Evolutionary conservation across 2,888 invertebrate species (phyloP), one percentile per base, ranked within the genome.

Genomic region (Nebria brevicollis): DNA sequence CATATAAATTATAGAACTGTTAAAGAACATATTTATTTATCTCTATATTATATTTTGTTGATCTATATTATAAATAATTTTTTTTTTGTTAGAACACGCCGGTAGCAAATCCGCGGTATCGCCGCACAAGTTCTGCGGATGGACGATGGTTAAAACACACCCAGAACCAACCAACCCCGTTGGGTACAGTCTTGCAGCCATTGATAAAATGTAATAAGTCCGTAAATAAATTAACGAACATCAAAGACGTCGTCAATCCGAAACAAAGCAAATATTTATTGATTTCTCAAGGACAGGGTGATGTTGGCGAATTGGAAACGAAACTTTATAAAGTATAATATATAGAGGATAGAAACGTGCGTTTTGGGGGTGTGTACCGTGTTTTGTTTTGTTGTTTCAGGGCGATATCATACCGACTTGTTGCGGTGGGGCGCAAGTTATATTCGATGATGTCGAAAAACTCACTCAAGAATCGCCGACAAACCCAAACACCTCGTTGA

Each of bases 381-480:
- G 20, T 15, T 15, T 13, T 3, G 66, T 2, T 66, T 34, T 34
- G 1, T 34, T 34, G 34, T 68, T 68, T 20, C 15, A 77, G 74
- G 85, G 95, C 13, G 97, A 98, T 87, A 95, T 99, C 2, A 92
- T 98, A 1, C 97, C 97, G 0, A 99, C 99, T 0, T 94, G 95
- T 81, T 96, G 97, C 1, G 99, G 99, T 0, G 99, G 99, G 0
- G 96, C 98, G 0, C 97, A 98, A 86, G 95, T 99, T 0, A 94
- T 98, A 41, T 98, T 99, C 87, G 95, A 96, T 85, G 98, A 98
- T 88, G 95, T 99, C 0, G 99, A 99, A 88, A 94, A 94, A 87
- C 88, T 98, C 8, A 94, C 93, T 84, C 97, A 97, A 86, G 92
- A 93, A 85, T 96, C 96, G 0, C 96, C 96, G 11, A 11, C 34